Evolutionary conservation across 2,797 vertebrate species (phyloP).

Genomic region (Scleropages formosus): DNA sequence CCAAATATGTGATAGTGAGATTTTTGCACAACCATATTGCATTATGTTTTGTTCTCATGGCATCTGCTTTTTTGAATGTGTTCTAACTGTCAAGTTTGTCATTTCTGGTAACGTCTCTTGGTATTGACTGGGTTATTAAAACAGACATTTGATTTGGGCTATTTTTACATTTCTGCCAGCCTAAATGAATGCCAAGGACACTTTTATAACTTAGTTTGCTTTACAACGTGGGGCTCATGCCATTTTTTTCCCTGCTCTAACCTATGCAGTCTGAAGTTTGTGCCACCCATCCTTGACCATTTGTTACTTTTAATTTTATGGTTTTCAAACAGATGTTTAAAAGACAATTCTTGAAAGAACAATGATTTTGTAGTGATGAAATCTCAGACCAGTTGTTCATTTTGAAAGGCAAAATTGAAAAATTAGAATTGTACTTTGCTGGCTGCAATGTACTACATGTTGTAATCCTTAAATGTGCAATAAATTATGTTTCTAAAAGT

Average conservation of each 20-base stretch:
- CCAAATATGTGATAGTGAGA: background rate
- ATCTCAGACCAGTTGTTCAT: conserved; percentile 46
- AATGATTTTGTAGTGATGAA: conserved; percentile 36
- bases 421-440: conserved; percentile 63
- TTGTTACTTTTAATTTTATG: conserved; percentile 52
- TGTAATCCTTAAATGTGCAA: conserved; percentile 45
- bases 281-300: conserved; percentile 49
- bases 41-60: background rate
- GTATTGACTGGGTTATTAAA: background rate
- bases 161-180: conserved; percentile 32
- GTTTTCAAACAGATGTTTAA: conserved; percentile 52
- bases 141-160: conserved; percentile 17
- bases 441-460: conserved; percentile 30
- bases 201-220: conserved; percentile 30
- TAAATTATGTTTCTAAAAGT: conserved; percentile 41
- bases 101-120: conserved; percentile 1
- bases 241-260: conserved; percentile 38
- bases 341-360: conserved; percentile 34
- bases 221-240: conserved; percentile 39
- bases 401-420: conserved; percentile 53
- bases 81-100: background rate
- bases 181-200: conserved; percentile 38
- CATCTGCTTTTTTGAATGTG: background rate
- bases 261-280: conserved; percentile 65
- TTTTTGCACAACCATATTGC: conserved; percentile 21